These are phyloP conservation scores for Sarcophaga bullata DNA, from an alignment of 1,140 invertebrate species.

Conservation along the genomic window DNA sequence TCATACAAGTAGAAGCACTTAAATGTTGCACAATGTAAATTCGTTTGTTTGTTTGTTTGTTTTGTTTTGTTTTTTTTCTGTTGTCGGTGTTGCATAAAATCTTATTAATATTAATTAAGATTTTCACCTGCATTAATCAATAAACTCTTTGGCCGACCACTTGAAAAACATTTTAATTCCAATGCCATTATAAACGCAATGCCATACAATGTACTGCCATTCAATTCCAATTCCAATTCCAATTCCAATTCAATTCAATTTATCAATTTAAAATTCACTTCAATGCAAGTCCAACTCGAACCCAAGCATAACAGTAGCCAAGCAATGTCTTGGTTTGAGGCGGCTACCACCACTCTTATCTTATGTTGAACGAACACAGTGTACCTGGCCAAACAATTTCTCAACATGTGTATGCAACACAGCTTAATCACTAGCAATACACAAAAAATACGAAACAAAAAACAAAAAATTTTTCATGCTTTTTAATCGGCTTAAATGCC, in stretches of 20 bases:
- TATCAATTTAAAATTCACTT: slow-evolving; percentile 25
- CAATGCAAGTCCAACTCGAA: background rate
- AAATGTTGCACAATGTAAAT: too few relatives aligned
- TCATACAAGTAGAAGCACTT: too few relatives aligned
- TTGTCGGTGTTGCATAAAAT: background rate
- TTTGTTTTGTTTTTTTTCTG: too few relatives aligned
- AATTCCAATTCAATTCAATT: background rate
- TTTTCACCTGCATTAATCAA: slow-evolving; percentile 24
- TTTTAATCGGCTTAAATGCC: slow-evolving; percentile 20
- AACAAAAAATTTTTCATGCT: background rate
- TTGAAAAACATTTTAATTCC: slow-evolving; percentile 12
- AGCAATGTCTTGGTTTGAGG: background rate
- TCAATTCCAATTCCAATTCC: too few relatives aligned
- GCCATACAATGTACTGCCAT: too few relatives aligned
- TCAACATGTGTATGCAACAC: background rate
- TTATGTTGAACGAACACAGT: background rate
- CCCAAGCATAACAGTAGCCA: background rate
- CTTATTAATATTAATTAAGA: slow-evolving; percentile 25
- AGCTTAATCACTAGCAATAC: slow-evolving; percentile 8
- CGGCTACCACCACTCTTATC: background rate
- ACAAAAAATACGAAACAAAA: background rate
- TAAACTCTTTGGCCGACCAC: slow-evolving; percentile 7
- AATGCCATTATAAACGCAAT: slow-evolving; percentile 6
- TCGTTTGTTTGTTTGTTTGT: too few relatives aligned
- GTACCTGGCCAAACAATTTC: background rate